Conservation (phyloP, 2,113 vertebrate genomes). For the Aegypius monachus region DNA sequence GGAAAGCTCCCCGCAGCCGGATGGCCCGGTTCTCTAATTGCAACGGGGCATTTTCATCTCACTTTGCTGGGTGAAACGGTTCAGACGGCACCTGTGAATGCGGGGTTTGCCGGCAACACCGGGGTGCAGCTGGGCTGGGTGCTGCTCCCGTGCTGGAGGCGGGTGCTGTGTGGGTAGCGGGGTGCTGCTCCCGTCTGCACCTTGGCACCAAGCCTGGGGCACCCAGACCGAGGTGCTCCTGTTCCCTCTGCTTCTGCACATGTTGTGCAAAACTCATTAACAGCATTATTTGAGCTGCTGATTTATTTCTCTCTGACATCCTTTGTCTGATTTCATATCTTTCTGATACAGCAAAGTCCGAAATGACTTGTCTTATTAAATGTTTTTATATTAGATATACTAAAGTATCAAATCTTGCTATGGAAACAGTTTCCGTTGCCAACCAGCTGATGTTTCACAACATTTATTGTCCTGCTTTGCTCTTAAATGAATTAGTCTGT, state of each 20-base stretch:
- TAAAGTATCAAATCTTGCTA: not conserved
- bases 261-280: not conserved
- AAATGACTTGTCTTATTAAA: not conserved
- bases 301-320: not conserved
- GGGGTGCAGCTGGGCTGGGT: not conserved
- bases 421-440: not conserved
- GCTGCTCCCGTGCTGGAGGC: rapidly evolving
- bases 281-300: not conserved
- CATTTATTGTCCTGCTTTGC: not conserved
- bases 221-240: not conserved
- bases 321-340: not conserved
- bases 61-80: not conserved
- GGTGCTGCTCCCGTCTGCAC: not conserved
- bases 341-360: not conserved
- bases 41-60: rapidly evolving
- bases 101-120: not conserved
- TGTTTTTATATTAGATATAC: not conserved
- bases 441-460: not conserved
- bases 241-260: not conserved
- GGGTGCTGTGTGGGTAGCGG: not conserved
- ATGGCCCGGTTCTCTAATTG: not conserved
- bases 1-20: not conserved
- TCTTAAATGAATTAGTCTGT: not conserved
- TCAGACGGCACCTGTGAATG: rapidly evolving
- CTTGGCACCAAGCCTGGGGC: not conserved